A percentile compares a stretch with the other conserved stretches of the same genome.
Conservation (phyloP, 1,140 invertebrate genomes). For the Pseudomyrmex sp. region DNA sequence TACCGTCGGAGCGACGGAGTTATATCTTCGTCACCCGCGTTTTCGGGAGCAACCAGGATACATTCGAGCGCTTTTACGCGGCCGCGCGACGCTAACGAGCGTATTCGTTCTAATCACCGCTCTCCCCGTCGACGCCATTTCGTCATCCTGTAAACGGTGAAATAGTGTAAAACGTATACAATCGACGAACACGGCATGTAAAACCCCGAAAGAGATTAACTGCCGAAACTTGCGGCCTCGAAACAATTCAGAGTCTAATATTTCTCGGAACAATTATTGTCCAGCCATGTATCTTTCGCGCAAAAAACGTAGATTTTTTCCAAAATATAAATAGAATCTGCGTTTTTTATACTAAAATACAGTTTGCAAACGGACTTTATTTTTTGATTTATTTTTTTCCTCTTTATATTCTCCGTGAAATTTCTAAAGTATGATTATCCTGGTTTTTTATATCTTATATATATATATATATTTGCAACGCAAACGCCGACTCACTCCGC, state of each 20-base stretch:
- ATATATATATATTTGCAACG: background rate
- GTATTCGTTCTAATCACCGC: slow-evolving; percentile 45
- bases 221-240: slow-evolving; percentile 1
- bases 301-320: no score
- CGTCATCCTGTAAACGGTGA: slow-evolving; percentile 13
- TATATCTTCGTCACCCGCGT: slow-evolving; percentile 25
- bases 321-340: background rate
- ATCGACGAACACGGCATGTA: background rate
- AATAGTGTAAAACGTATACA: slow-evolving; percentile 28
- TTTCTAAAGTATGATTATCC: slow-evolving; percentile 4
- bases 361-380: background rate
- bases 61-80: slow-evolving; percentile 50
- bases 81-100: slow-evolving; percentile 29
- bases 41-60: slow-evolving; percentile 9
- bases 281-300: no score
- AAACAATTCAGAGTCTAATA: no score
- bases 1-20: slow-evolving; percentile 32
- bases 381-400: no score
- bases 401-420: background rate
- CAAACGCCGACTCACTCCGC: background rate
- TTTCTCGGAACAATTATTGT: no score
- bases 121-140: background rate
- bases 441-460: background rate
- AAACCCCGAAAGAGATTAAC: slow-evolving; percentile 11
- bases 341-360: background rate